Evolutionary conservation across 2,113 vertebrate species (phyloP).

Genomic region (Prunella fulvescens): DNA sequence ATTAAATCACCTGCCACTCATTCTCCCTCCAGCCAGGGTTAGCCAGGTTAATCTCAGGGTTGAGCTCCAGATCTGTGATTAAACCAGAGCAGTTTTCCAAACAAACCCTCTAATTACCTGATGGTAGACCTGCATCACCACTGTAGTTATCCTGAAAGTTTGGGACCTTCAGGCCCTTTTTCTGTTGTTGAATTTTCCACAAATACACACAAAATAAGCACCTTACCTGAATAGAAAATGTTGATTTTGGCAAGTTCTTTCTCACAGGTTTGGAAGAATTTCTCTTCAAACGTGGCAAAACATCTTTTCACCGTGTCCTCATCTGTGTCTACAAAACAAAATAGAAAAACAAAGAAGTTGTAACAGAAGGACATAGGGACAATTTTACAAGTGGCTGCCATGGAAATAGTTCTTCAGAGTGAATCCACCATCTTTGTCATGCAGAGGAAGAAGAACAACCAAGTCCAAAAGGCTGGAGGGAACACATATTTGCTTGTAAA

Average conservation of each 20-base stretch:
- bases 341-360: background rate
- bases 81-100: background rate
- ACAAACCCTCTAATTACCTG: background rate
- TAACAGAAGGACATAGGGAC: background rate
- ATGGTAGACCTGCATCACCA: background rate
- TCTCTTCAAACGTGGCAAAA: slow-evolving; percentile 99
- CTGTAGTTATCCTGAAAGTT: background rate
- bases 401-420: background rate
- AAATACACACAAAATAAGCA: slow-evolving; percentile 31
- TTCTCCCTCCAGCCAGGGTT: background rate
- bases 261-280: slow-evolving; percentile 98
- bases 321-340: slow-evolving; percentile 85
- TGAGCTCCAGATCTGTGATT: background rate
- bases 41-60: background rate
- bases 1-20: background rate
- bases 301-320: slow-evolving; percentile 96
- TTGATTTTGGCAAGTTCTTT: slow-evolving; percentile 99
- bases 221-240: slow-evolving; percentile 98
- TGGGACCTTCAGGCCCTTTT: background rate
- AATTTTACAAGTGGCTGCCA: background rate
- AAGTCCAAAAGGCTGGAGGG: background rate
- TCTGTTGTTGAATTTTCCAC: background rate
- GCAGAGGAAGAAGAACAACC: background rate
- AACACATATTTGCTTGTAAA: background rate
- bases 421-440: background rate